A percentile compares a stretch with the other conserved stretches of the same genome.
Conservation (phyloP, 2,888 invertebrate genomes). For the Hypomecis punctinalis region DNA sequence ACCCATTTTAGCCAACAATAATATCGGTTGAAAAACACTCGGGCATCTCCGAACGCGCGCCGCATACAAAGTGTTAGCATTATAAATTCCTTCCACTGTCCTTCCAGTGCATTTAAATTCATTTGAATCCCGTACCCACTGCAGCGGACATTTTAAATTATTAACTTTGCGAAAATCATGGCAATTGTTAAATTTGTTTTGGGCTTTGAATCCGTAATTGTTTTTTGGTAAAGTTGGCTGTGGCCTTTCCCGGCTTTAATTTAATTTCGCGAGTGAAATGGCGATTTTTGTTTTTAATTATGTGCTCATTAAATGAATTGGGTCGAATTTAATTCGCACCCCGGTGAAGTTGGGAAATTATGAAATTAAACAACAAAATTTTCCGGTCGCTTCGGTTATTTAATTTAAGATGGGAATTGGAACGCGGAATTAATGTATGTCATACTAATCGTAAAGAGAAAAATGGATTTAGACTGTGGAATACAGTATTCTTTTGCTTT, state of each 20-base stretch:
- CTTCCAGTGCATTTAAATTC: constrained; percentile 48
- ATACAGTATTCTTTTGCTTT: no score
- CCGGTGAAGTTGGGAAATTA: constrained; percentile 4
- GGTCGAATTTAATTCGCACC: constrained; percentile 15
- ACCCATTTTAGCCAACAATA: no score
- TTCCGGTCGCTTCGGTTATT: background rate
- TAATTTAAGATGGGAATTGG: background rate
- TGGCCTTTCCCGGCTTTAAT: constrained; percentile 9
- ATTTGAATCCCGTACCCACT: constrained; percentile 49
- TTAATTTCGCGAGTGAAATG: constrained; percentile 20
- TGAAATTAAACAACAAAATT: constrained; percentile 2
- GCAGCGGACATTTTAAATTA: constrained; percentile 53
- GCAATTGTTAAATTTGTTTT: constrained; percentile 33
- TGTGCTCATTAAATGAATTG: constrained; percentile 20
- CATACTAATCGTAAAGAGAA: no score
- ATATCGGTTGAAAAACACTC: background rate
- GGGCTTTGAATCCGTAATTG: constrained; percentile 26
- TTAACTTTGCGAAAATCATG: constrained; percentile 44
- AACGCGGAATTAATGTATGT: no score
- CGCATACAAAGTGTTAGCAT: constrained; percentile 28
- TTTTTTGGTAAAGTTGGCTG: constrained; percentile 19
- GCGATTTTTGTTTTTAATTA: constrained; percentile 21
- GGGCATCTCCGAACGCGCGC: constrained; percentile 6
- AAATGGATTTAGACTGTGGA: no score
- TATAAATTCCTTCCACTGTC: constrained; percentile 22